Evolutionary conservation across 2,113 vertebrate genomes (phyloP).

Genomic region (Macroglossus sobrinus): DNA sequence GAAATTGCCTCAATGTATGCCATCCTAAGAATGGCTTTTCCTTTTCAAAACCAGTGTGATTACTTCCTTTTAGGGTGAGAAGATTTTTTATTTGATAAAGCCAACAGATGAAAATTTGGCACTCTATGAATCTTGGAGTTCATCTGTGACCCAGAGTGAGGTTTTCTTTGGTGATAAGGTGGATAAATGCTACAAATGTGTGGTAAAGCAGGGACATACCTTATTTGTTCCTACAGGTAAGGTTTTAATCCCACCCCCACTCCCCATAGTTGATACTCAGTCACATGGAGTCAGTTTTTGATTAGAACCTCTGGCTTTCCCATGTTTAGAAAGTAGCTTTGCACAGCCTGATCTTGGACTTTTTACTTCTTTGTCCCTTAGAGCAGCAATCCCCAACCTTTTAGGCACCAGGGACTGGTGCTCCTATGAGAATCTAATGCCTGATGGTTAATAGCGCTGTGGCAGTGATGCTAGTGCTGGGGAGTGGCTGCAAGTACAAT

Average conservation of each 20-base stretch:
- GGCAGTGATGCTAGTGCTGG: too few species aligned
- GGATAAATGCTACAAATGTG: constrained; percentile 93
- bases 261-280: not conserved
- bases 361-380: not conserved
- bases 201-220: constrained; percentile 95
- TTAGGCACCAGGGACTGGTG: too few species aligned
- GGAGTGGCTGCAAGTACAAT: too few species aligned
- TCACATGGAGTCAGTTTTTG: not conserved
- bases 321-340: not conserved
- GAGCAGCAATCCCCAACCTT: not conserved
- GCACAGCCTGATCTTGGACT: not conserved
- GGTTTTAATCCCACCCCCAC: constrained; percentile 16
- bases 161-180: constrained; percentile 97
- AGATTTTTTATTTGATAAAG: constrained; percentile 98
- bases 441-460: too few species aligned
- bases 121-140: constrained; percentile 98
- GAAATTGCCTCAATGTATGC: constrained; percentile 16
- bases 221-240: constrained; percentile 97
- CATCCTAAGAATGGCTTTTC: constrained; percentile 18
- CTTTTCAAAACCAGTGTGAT: constrained; percentile 55
- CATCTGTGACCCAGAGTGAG: constrained; percentile 97
- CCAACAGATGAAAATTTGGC: constrained; percentile 95
- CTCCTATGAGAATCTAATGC: too few species aligned
- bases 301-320: not conserved
- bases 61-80: constrained; percentile 90